Evolutionary conservation across 2,113 vertebrate genomes (phyloP).

Genomic region (Microtus pennsylvanicus): DNA sequence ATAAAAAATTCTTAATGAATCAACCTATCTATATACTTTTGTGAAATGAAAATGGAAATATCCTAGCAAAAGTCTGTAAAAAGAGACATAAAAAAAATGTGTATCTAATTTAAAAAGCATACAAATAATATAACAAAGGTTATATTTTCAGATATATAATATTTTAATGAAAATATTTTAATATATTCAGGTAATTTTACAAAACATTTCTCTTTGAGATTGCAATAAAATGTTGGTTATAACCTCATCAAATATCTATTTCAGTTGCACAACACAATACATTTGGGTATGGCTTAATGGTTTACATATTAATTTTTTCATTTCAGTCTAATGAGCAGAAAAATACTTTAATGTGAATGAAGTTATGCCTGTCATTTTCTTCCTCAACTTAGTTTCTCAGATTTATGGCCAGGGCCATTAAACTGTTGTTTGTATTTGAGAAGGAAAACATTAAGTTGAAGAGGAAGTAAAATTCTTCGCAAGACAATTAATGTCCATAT

Average conservation of each 20-base stretch:
- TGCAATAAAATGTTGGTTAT: constrained; percentile 78
- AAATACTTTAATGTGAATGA: constrained; percentile 85
- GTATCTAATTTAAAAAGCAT: neutral
- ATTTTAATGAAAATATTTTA: constrained; percentile 80
- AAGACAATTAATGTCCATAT: constrained; percentile 81
- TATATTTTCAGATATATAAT: constrained; percentile 71
- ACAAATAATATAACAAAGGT: constrained; percentile 55
- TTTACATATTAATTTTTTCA: constrained; percentile 85
- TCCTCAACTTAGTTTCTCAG: constrained; percentile 69
- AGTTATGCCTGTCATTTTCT: constrained; percentile 84
- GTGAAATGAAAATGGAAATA: constrained; percentile 1
- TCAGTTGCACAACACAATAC: constrained; percentile 70
- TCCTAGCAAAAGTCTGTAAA: neutral
- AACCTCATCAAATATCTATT: constrained; percentile 74
- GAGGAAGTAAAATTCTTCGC: constrained; percentile 66
- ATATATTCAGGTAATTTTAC: constrained; percentile 72
- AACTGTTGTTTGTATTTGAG: constrained; percentile 77
- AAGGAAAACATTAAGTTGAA: constrained; percentile 73
- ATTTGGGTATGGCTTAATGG: constrained; percentile 83
- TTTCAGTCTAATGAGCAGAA: constrained; percentile 83
- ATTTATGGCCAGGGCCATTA: constrained; percentile 79
- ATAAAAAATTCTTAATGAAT: neutral
- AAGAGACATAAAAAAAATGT: neutral
- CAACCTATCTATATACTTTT: neutral
- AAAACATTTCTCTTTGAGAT: constrained; percentile 79